A percentile compares a stretch with the other conserved stretches of the same genome.
phyloP scores from a whole-genome alignment of 2,797 vertebrate genomes.

The Tangara arthus region DNA sequence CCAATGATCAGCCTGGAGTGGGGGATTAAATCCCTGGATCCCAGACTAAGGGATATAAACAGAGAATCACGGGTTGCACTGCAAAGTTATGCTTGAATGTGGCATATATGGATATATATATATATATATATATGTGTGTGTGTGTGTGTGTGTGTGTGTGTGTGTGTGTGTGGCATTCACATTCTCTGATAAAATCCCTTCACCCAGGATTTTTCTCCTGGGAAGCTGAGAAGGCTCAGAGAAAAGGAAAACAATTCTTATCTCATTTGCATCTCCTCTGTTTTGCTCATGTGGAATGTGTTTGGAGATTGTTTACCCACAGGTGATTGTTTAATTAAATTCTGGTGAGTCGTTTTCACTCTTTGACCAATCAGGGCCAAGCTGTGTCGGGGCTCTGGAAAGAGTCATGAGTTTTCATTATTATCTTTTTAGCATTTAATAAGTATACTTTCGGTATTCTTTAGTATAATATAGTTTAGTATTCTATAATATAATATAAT shows the following conservation, averaged over 20 bases:
- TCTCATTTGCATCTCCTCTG: neutral
- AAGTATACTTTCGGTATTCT: neutral
- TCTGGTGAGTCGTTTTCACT: neutral
- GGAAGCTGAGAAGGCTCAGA: neutral
- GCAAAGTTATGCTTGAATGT: neutral
- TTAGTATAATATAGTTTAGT: neutral
- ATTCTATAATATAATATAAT: no score
- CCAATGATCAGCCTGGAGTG: neutral
- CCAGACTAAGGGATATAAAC: neutral
- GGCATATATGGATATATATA: no score
- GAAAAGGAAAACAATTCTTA: neutral
- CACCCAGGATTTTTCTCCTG: neutral
- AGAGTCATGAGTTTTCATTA: neutral
- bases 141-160: no score
- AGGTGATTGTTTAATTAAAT: rapidly evolving
- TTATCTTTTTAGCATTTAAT: neutral
- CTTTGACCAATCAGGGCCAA: neutral
- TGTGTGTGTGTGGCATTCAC: neutral
- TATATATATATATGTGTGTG: rapidly evolving
- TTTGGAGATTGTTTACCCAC: neutral
- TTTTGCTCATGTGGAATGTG: neutral
- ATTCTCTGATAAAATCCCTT: neutral
- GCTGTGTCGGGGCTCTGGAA: rapidly evolving
- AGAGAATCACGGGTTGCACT: neutral
- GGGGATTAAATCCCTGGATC: neutral